Evolutionary conservation across 2,888 invertebrate species (phyloP).

Genomic region (Volucella bombylans): DNA sequence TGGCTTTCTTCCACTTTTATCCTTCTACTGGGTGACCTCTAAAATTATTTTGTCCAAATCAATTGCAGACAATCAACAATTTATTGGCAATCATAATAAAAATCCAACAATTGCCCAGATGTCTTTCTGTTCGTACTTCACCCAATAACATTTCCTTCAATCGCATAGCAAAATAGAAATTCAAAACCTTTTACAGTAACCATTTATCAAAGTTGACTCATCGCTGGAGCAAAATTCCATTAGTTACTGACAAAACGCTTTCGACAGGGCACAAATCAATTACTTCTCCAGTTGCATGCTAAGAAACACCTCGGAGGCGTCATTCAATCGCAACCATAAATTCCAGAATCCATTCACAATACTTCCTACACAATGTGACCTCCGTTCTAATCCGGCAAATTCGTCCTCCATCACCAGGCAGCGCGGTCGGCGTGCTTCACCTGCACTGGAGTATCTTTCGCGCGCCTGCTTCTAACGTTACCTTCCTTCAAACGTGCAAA

Average conservation of each 20-base stretch:
- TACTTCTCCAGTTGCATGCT: constrained; percentile 57
- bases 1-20: neutral
- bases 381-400: constrained; percentile 57
- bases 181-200: neutral
- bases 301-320: constrained; percentile 65
- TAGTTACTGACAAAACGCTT: constrained; percentile 70
- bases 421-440: constrained; percentile 16
- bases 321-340: constrained; percentile 70
- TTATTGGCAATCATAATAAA: no score
- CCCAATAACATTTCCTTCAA: neutral
- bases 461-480: constrained; percentile 35
- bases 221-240: constrained; percentile 54
- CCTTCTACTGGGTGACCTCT: neutral
- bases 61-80: no score
- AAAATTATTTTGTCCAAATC: no score
- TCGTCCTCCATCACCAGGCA: constrained; percentile 40
- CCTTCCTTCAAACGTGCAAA: constrained; percentile 45
- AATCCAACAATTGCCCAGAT: no score
- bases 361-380: constrained; percentile 69
- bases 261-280: constrained; percentile 69
- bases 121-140: no score
- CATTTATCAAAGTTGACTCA: constrained; percentile 56
- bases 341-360: constrained; percentile 67
- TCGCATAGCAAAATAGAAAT: neutral
- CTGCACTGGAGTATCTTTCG: neutral